A percentile compares a stretch with the other conserved stretches of the same genome.
Evolutionary conservation across 2,797 vertebrate genomes (phyloP).

Genomic region (Crocidura indochinensis): DNA sequence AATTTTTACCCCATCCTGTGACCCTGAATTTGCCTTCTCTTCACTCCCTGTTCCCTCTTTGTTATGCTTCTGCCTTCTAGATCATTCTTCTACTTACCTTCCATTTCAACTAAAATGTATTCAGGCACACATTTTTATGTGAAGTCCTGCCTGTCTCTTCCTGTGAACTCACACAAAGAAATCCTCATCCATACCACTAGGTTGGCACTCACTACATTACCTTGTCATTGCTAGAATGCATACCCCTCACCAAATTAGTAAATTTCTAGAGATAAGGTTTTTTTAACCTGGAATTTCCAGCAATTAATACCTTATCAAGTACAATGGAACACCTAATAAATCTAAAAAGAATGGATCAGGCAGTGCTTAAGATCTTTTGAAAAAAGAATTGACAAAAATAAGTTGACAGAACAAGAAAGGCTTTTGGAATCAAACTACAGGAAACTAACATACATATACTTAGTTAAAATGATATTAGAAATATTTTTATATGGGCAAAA

Average conservation of each 20-base stretch:
- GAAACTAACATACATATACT: neutral
- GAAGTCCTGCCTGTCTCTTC: neutral
- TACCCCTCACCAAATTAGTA: neutral
- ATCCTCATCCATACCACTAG: neutral
- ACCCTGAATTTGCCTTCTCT: no score
- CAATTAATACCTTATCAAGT: neutral
- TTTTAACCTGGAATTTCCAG: neutral
- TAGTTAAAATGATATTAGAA: neutral
- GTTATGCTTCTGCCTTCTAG: neutral
- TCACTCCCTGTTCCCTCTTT: neutral
- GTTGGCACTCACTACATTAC: neutral
- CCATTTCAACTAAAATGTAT: neutral
- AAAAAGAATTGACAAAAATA: neutral
- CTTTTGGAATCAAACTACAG: neutral
- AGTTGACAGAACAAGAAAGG: neutral
- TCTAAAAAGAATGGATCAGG: neutral
- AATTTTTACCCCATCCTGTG: accelerated
- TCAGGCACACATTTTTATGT: neutral
- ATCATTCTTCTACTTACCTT: neutral
- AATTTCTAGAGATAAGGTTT: neutral
- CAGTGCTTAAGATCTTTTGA: neutral
- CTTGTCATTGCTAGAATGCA: neutral
- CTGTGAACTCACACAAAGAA: neutral
- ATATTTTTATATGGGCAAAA: conserved; percentile 37
- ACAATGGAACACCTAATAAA: neutral